phyloP scores from a whole-genome alignment of 2,888 invertebrate species.

The Nudaria mundana region DNA sequence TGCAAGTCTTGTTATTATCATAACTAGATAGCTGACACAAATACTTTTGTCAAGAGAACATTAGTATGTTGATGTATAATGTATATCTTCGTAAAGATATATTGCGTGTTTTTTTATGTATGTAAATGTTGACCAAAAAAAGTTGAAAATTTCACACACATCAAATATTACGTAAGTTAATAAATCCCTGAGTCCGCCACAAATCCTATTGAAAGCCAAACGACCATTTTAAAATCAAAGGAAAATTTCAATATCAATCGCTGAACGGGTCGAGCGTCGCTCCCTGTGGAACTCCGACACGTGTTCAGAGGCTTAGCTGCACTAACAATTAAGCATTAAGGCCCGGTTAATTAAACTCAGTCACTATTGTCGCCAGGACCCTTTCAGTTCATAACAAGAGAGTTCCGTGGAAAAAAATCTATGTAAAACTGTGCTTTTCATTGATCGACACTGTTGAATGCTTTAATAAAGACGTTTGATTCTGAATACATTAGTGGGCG shows the following conservation, averaged over 20 bases:
- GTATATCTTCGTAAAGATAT: no score
- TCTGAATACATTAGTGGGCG: slow-evolving; percentile 33
- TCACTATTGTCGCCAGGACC: slow-evolving; percentile 70
- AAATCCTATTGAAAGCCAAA: slow-evolving; percentile 32
- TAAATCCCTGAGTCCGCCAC: slow-evolving; percentile 28
- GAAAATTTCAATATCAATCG: slow-evolving; percentile 67
- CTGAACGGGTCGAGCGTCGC: slow-evolving; percentile 42
- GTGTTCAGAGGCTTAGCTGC: slow-evolving; percentile 75
- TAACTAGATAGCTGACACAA: no score
- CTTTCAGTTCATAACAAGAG: slow-evolving; percentile 70
- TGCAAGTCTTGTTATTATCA: neutral
- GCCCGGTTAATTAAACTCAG: slow-evolving; percentile 77
- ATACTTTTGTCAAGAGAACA: no score
- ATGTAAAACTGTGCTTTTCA: slow-evolving; percentile 58
- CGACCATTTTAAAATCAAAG: slow-evolving; percentile 34
- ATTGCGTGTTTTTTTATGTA: neutral
- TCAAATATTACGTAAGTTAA: slow-evolving; percentile 22
- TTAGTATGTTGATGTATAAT: no score
- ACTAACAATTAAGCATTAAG: slow-evolving; percentile 78
- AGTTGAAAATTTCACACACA: slow-evolving; percentile 1
- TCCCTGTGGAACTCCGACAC: slow-evolving; percentile 67
- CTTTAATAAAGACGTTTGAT: slow-evolving; percentile 38
- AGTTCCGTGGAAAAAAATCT: slow-evolving; percentile 59
- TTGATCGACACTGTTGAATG: slow-evolving; percentile 39
- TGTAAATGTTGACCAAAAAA: neutral